phyloP scores from a whole-genome alignment of 2,113 vertebrate species.

The Larimichthys polyactis region DNA sequence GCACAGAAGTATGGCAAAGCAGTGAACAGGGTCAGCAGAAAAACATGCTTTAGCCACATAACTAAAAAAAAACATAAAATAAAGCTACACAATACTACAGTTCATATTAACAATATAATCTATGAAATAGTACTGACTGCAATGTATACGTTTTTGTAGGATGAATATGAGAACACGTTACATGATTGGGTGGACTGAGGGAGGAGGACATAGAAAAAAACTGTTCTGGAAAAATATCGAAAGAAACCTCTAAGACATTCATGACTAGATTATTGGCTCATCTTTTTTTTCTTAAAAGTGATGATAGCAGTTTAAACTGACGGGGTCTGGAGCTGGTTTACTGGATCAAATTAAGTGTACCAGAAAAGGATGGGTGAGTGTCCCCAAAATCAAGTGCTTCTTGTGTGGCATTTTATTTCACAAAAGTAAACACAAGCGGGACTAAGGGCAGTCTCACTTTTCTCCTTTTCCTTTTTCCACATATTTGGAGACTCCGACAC shows the following conservation, averaged over 20 bases:
- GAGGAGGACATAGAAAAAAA: background rate
- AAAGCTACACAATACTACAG: background rate
- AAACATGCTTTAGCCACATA: no score
- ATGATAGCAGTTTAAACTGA: background rate
- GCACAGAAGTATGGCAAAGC: no score
- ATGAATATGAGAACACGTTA: conserved; percentile 18
- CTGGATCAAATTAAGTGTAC: background rate
- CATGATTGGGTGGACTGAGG: background rate
- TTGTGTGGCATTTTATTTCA: conserved; percentile 25
- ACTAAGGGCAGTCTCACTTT: conserved; percentile 7
- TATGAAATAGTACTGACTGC: background rate
- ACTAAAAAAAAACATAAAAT: background rate
- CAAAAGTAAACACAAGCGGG: conserved; percentile 41
- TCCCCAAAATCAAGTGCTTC: conserved; percentile 22
- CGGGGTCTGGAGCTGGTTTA: conserved; percentile 17
- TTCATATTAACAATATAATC: background rate
- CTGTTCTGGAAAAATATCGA: background rate
- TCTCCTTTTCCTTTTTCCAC: conserved; percentile 19
- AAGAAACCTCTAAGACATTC: background rate
- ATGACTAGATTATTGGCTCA: background rate
- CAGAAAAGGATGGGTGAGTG: conserved; percentile 10
- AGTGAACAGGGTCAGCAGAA: no score
- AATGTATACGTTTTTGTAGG: background rate
- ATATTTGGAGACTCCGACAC: conserved; percentile 24
- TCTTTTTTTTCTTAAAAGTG: background rate